Conservation (phyloP, 2,113 vertebrate species). For the Limnothrissa miodon region DNA sequence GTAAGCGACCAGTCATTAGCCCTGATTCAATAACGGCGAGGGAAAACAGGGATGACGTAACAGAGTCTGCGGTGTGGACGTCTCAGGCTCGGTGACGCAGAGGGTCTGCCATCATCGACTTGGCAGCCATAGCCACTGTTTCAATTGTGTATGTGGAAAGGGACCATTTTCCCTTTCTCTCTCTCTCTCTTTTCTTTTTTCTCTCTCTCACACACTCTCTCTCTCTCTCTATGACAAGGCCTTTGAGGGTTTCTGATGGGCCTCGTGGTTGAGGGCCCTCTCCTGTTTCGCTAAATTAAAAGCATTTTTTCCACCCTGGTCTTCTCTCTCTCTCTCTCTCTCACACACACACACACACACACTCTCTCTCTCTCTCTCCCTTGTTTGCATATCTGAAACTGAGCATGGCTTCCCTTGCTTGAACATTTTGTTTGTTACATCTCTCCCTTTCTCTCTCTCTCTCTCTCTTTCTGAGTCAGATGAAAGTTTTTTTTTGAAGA, state of each 20-base stretch:
- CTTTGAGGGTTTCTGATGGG: background rate
- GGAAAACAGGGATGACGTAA: background rate
- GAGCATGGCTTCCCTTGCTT: background rate
- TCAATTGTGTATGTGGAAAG: background rate
- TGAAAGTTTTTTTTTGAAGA: background rate
- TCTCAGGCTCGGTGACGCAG: background rate
- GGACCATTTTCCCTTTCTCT: background rate
- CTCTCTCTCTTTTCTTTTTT: background rate
- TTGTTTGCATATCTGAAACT: slow-evolving; percentile 7
- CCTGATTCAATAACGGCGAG: background rate
- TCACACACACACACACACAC: background rate
- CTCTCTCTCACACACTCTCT: background rate
- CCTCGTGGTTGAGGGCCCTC: background rate
- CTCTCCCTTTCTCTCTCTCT: background rate
- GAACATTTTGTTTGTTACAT: slow-evolving; percentile 8
- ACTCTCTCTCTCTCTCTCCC: background rate
- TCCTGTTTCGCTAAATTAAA: slow-evolving; percentile 19
- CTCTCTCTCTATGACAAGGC: background rate
- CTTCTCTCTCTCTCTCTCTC: background rate
- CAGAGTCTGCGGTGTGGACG: background rate
- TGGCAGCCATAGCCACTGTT: background rate
- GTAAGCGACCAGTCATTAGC: background rate
- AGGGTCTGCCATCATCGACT: background rate
- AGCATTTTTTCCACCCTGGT: background rate
- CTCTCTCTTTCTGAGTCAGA: background rate